Evolutionary conservation across 2,888 invertebrate species (phyloP).

Genomic region (Choreutis nemorana): DNA sequence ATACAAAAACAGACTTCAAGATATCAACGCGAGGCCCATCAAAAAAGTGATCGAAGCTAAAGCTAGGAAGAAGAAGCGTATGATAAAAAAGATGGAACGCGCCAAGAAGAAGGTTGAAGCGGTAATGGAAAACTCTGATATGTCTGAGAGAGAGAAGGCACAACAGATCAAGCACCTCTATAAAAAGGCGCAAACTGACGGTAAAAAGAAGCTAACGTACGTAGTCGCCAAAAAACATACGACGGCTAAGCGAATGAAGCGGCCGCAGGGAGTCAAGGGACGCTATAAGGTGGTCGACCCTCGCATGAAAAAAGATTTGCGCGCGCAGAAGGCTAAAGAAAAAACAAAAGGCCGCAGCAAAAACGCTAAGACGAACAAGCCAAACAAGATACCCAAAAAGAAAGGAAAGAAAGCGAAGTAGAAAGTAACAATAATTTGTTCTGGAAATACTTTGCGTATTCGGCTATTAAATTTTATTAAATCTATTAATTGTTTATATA

Average conservation of each 20-base stretch:
- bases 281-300: slow-evolving; percentile 95
- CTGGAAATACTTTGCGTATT: no score
- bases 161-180: slow-evolving; percentile 92
- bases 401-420: slow-evolving; percentile 38
- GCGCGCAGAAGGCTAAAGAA: slow-evolving; percentile 71
- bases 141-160: slow-evolving; percentile 92
- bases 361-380: slow-evolving; percentile 19
- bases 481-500: no score
- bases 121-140: slow-evolving; percentile 89
- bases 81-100: slow-evolving; percentile 84
- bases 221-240: slow-evolving; percentile 92
- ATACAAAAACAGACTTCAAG: slow-evolving; percentile 82
- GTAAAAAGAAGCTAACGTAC: slow-evolving; percentile 90
- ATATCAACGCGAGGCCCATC: slow-evolving; percentile 93
- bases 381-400: slow-evolving; percentile 21
- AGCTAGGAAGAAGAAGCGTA: slow-evolving; percentile 94
- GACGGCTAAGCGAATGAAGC: slow-evolving; percentile 75
- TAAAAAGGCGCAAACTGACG: slow-evolving; percentile 85
- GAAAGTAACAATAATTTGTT: slow-evolving; percentile 6
- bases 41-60: slow-evolving; percentile 99
- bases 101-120: slow-evolving; percentile 96
- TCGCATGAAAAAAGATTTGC: slow-evolving; percentile 93
- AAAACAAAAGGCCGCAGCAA: slow-evolving; percentile 63
- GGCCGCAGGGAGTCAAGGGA: slow-evolving; percentile 91
- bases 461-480: no score